These are phyloP conservation scores for Xenentodon cancila DNA, from an alignment of 2,797 vertebrate species.

Conservation along the genomic window DNA sequence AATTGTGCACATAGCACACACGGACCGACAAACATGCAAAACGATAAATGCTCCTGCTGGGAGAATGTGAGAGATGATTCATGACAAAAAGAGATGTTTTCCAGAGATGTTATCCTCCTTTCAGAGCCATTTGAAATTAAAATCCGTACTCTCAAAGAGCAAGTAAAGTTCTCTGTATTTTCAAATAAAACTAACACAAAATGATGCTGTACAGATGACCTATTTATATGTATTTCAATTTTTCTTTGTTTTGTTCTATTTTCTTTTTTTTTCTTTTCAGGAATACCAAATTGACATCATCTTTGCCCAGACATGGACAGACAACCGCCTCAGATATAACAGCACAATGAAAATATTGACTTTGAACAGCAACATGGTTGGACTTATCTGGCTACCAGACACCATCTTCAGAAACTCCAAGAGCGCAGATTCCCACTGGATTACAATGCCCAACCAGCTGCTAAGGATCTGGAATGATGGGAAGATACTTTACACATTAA, in stretches of 20 bases:
- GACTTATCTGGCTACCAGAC: constrained; percentile 95
- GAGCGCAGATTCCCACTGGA: constrained; percentile 95
- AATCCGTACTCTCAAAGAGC: constrained; percentile 23
- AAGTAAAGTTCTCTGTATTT: constrained; percentile 1
- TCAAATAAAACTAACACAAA: too few relatives aligned
- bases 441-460: constrained; percentile 96
- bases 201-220: neutral
- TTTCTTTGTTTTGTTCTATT: constrained; percentile 2
- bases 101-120: constrained; percentile 26
- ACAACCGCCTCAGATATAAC: constrained; percentile 94
- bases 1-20: too few relatives aligned
- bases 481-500: constrained; percentile 95
- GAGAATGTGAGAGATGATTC: constrained; percentile 25
- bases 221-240: neutral
- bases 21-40: too few relatives aligned
- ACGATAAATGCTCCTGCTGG: constrained; percentile 16
- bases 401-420: constrained; percentile 98
- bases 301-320: constrained; percentile 98
- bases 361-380: constrained; percentile 94
- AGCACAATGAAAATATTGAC: constrained; percentile 95
- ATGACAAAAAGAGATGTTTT: constrained; percentile 13
- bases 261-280: constrained; percentile 69
- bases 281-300: constrained; percentile 99
- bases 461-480: constrained; percentile 97
- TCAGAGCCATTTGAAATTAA: constrained; percentile 24